Evolutionary conservation across 2,888 invertebrate genomes (phyloP).

Genomic region (Onthophagus sagittarius): DNA sequence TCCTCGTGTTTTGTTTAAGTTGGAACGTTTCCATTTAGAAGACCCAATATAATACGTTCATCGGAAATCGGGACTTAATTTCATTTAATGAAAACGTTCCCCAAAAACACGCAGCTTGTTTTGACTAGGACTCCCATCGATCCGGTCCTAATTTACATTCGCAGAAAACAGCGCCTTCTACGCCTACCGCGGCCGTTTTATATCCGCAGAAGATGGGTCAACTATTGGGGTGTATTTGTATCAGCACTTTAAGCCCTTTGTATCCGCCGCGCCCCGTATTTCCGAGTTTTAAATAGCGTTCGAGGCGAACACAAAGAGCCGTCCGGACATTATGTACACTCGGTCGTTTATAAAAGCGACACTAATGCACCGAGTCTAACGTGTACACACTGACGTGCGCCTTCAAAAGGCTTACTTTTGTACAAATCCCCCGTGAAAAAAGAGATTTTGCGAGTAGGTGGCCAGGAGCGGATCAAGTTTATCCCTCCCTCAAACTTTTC

Average conservation of each 20-base stretch:
- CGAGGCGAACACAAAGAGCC: slow-evolving; percentile 28
- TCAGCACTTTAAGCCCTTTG: slow-evolving; percentile 29
- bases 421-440: slow-evolving; percentile 1
- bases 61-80: background rate
- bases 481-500: background rate
- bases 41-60: background rate
- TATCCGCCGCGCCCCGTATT: slow-evolving; percentile 28
- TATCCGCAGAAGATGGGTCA: slow-evolving; percentile 20
- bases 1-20: background rate
- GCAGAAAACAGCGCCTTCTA: background rate
- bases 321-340: slow-evolving; percentile 34
- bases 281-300: slow-evolving; percentile 31
- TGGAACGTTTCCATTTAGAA: background rate
- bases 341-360: slow-evolving; percentile 33
- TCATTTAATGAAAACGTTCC: background rate
- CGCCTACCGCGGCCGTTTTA: background rate
- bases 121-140: slow-evolving; percentile 2
- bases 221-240: slow-evolving; percentile 29
- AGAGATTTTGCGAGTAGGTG: slow-evolving; percentile 1
- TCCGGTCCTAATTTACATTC: background rate
- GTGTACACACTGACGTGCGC: slow-evolving; percentile 5
- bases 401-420: background rate
- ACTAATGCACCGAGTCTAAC: slow-evolving; percentile 35
- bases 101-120: background rate
- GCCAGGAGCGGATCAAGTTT: slow-evolving; percentile 2